Base-by-base conservation (phyloP, 2,797 vertebrate genomes). In the Chelon auratus region DNA sequence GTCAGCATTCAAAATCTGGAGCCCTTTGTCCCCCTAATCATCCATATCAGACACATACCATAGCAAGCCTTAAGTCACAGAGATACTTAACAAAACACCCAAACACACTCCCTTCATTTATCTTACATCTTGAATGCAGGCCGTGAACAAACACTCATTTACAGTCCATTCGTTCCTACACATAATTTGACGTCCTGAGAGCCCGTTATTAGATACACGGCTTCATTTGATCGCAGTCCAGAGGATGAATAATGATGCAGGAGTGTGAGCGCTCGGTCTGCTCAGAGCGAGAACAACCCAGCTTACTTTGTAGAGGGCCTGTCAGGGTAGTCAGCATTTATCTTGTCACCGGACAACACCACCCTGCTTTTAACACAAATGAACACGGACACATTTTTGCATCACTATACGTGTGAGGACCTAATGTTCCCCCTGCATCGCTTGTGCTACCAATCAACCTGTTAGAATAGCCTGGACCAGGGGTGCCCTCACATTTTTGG, bases 211-310 rank as follows among this genome's bases (percentile, higher is more conserved):
- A 83, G 68, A 81, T 39, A 48, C 88, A 78, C 62, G 24, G 67
- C 84, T 84, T 84, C 64, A 85, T 86, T 64, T 72, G 60, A 82
- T 43, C 77, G 6, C 64, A 43, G 62, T 75, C 45, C 64, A 18
- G 60, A 37, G 68, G 69, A 79, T 77, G 83, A 89, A 84, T 86
- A 85, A 89, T 78, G 83, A 87, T 82, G 81, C 63, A 17, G 62
- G 58, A 13, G 40, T 53, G 74, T 42, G 57, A 64, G 73, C 59
- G n/a, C 54, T 60, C 17, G 55, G 39, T 74, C 60, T 42, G 40
- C 81, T 67, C 52, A 11, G 15, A 81, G 65, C 54, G 42, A 37
- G 59, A 66, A 68, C 57, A 36, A 51, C 64, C 58, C 70, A 9
- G 62, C 55, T 78, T 57, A 68, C 73, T 45, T 58, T 68, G 68